Evolutionary conservation across 2,888 invertebrate species (phyloP).

Genomic region (Leucophenga maculata): DNA sequence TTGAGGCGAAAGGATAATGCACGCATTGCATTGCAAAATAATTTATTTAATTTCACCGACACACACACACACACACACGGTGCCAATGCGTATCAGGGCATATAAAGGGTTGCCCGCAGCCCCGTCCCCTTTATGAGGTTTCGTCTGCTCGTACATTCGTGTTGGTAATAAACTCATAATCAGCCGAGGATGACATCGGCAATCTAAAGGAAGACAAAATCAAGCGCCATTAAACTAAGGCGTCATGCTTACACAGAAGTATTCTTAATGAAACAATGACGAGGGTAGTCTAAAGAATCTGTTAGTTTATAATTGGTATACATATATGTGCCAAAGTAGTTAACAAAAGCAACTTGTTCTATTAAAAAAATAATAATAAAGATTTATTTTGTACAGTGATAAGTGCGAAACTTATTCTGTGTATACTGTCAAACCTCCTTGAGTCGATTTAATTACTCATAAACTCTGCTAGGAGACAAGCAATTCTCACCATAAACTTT

Average conservation of each 20-base stretch:
- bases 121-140: slow-evolving; percentile 40
- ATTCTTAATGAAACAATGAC: neutral
- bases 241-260: slow-evolving; percentile 40
- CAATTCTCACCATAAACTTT: too few species aligned
- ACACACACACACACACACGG: neutral
- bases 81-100: slow-evolving; percentile 16
- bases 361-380: too few species aligned
- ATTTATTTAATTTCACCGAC: slow-evolving; percentile 43
- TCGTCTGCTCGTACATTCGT: neutral
- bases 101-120: slow-evolving; percentile 47
- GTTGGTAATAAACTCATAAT: slow-evolving; percentile 62
- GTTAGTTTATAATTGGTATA: too few species aligned
- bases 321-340: too few species aligned
- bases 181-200: slow-evolving; percentile 38
- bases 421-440: too few species aligned
- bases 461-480: too few species aligned
- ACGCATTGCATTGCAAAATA: slow-evolving; percentile 42
- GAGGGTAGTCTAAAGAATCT: neutral
- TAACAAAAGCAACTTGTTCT: too few species aligned
- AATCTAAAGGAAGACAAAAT: neutral
- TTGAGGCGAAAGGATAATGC: slow-evolving; percentile 23
- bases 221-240: slow-evolving; percentile 52
- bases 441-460: too few species aligned
- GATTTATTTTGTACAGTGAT: too few species aligned
- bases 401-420: too few species aligned